Base-by-base conservation (phyloP, 2,797 vertebrate species). In the Cossypha caffra region DNA sequence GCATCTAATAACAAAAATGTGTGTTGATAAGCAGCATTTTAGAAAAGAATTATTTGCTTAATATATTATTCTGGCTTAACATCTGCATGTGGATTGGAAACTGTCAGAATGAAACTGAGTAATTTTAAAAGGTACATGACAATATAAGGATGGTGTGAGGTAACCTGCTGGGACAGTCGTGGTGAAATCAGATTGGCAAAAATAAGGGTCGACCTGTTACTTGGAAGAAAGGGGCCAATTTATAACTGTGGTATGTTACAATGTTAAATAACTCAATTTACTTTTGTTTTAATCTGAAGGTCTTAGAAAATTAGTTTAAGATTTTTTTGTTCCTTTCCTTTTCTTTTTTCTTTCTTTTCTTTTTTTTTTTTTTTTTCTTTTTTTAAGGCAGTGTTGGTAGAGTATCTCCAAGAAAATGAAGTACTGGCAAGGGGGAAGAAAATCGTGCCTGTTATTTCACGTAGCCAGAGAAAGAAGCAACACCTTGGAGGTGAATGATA, bases 401-500 rank as follows among this genome's bases (percentile, higher is more conserved):
- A 86, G 84, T 93, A 84, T 74, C 84, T 96, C 52, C 7, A 84
- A 93, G 87, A 96, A 97, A 97, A 97, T 94, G 42, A 88, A 93
- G 58, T 95, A 92, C 33, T 2, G 5, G 37, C 9, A 43, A 88
- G 54, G 47, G 66, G 59, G 47, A 77, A 94, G 90, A 96, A 94
- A 97, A 97, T 84, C 33, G 68, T 94, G 91, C 61, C 96, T 97
- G 98, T 96, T 98, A 98, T 98, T 98, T 97, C 97, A 93, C 95
- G 84, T 96, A 61, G 95, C 92, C 92, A 95, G 92, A 96, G 96
- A 97, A 97, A 96, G 95, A 97, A 96, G 97, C 96, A 97, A 96
- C 97, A 96, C 97, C 97, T 98, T 96, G 94, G 97, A 97, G 97
- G 97, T 98, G 98, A 98, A 96, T 98, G 98, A 98, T 98, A 94